Percentiles rank a stretch among this genome's conserved stretches.
Conservation (phyloP, 2,888 invertebrate genomes). For the Bibio marci region DNA sequence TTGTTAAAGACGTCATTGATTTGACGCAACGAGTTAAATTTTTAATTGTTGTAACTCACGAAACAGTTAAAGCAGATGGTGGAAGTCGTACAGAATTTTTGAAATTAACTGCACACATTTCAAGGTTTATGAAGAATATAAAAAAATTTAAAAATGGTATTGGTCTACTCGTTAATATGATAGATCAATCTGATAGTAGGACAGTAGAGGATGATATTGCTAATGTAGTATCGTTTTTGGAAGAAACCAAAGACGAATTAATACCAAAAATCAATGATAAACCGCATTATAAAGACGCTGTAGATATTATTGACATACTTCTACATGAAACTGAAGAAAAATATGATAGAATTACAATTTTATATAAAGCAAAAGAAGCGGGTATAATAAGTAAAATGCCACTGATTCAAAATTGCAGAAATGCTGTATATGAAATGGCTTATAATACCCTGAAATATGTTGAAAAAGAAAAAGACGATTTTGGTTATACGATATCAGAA, state of each 20-base stretch:
- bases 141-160: constrained; percentile 4
- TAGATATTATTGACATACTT: not conserved
- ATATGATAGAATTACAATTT: constrained; percentile 4
- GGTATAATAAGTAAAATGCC: not conserved
- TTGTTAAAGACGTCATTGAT: constrained; percentile 16
- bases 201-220: no score
- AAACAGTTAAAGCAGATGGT: constrained; percentile 12
- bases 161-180: constrained; percentile 6
- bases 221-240: no score
- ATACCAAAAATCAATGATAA: not conserved
- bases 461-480: not conserved
- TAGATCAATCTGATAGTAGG: not conserved
- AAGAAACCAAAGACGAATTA: not conserved
- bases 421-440: not conserved
- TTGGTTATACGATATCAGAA: constrained; percentile 5
- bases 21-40: constrained; percentile 14
- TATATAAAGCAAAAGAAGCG: constrained; percentile 3
- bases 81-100: not conserved
- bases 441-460: not conserved
- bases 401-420: not conserved
- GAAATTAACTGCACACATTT: not conserved
- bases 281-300: constrained; percentile 2
- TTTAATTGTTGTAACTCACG: constrained; percentile 12
- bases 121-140: constrained; percentile 3
- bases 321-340: not conserved